Conservation (phyloP, 2,888 invertebrate species). For the Carterocephalus palaemon region DNA sequence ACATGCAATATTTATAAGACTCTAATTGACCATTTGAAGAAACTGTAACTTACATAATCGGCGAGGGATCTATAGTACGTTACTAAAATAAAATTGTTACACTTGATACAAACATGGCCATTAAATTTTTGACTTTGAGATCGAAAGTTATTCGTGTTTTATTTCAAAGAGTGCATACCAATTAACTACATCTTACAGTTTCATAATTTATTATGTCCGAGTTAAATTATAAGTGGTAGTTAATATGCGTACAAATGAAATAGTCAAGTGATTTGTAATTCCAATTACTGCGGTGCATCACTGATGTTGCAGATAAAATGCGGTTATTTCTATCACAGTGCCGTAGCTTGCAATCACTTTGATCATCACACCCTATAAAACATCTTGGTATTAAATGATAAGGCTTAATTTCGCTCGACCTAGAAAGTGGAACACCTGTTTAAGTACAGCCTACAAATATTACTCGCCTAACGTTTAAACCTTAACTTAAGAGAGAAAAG, state of each 20-base stretch:
- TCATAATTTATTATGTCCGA: too few species aligned
- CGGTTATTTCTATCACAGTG: conserved; percentile 20
- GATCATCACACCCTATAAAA: neutral
- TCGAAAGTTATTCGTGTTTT: too few species aligned
- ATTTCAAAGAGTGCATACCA: too few species aligned
- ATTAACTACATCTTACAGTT: too few species aligned
- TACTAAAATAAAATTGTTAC: too few species aligned
- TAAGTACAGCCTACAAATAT: neutral
- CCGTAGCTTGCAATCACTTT: conserved; percentile 9
- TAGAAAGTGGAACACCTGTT: conserved; percentile 17
- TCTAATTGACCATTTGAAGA: too few species aligned
- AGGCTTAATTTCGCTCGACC: conserved; percentile 6
- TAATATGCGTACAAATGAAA: neutral
- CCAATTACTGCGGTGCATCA: conserved; percentile 14
- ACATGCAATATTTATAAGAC: too few species aligned
- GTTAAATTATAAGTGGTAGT: neutral
- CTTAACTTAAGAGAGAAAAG: conserved; percentile 9
- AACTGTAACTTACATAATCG: too few species aligned
- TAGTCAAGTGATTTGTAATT: conserved; percentile 8
- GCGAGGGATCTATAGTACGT: too few species aligned
- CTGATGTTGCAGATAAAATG: conserved; percentile 21
- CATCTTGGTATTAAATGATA: conserved; percentile 3
- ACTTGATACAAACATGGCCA: too few species aligned
- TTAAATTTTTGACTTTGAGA: too few species aligned
- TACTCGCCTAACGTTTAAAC: neutral